These are phyloP conservation scores for Nemurella pictetii DNA, from an alignment of 2,888 invertebrate genomes.

Conservation along the genomic window DNA sequence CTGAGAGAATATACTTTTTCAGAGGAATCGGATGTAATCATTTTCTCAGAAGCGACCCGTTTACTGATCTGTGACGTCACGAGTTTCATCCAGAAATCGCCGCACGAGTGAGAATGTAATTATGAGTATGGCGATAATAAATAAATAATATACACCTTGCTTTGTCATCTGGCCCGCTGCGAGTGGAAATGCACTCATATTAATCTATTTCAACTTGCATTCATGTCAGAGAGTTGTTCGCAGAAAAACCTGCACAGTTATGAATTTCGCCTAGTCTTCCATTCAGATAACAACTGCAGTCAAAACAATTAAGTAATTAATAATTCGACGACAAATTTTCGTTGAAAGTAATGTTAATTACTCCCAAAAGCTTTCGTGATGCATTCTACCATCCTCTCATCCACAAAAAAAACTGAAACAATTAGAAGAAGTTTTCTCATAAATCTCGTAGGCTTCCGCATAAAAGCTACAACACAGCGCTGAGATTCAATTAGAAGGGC, in stretches of 20 bases:
- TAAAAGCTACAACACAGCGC: background rate
- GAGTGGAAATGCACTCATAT: background rate
- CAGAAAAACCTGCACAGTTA: background rate
- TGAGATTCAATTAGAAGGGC: background rate
- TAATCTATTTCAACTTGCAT: background rate
- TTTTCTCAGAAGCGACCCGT: too few species aligned
- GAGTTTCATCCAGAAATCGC: too few species aligned
- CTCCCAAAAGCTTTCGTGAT: background rate
- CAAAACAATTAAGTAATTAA: background rate
- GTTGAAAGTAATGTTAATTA: background rate
- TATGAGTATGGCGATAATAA: too few species aligned
- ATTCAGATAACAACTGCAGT: background rate
- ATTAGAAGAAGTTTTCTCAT: background rate
- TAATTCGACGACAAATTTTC: background rate
- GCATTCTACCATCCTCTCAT: background rate
- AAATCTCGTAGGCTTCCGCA: background rate
- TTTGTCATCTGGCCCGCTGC: background rate
- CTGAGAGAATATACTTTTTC: too few species aligned
- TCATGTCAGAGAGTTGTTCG: background rate
- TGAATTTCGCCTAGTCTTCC: background rate
- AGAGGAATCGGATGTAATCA: too few species aligned
- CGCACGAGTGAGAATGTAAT: too few species aligned
- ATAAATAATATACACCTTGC: background rate
- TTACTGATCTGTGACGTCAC: too few species aligned
- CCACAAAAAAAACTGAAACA: background rate